Percentiles rank a stretch among this genome's conserved stretches.
Conservation (phyloP, 2,797 vertebrate genomes). For the Distichodus sexfasciatus region DNA sequence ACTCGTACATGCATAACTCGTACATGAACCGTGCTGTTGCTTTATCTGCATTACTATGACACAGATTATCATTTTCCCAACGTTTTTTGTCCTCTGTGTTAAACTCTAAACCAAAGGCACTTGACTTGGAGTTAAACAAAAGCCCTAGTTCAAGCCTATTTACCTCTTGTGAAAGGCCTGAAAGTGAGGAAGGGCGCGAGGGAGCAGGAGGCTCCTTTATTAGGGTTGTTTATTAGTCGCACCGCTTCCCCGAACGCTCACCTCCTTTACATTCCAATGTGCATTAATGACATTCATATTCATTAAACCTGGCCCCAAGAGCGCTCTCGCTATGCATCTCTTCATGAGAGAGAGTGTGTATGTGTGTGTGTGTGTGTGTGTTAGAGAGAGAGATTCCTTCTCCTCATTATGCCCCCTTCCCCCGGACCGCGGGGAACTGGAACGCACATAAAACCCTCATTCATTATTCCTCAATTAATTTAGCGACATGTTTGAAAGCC, state of each 20-base stretch:
- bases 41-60: too few relatives aligned
- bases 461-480: slow-evolving; percentile 58
- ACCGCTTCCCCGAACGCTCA: slow-evolving; percentile 16
- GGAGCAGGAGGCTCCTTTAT: not conserved
- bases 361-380: not conserved
- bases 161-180: slow-evolving; percentile 16
- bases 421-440: slow-evolving; percentile 38
- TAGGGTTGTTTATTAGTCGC: slow-evolving; percentile 31
- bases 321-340: slow-evolving; percentile 27
- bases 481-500: slow-evolving; percentile 50
- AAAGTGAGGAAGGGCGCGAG: not conserved
- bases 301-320: slow-evolving; percentile 52
- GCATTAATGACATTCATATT: slow-evolving; percentile 58
- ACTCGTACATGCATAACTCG: too few relatives aligned
- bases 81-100: not conserved
- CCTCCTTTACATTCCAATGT: slow-evolving; percentile 49
- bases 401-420: slow-evolving; percentile 40
- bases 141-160: slow-evolving; percentile 19
- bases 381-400: slow-evolving; percentile 6
- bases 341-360: too few relatives aligned
- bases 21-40: too few relatives aligned
- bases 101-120: not conserved
- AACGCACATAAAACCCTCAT: slow-evolving; percentile 52
- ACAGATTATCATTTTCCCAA: too few relatives aligned
- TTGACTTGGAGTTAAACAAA: slow-evolving; percentile 26